These are phyloP conservation scores for Eupsilia transversa DNA, from an alignment of 2,888 invertebrate species.

Conservation along the genomic window DNA sequence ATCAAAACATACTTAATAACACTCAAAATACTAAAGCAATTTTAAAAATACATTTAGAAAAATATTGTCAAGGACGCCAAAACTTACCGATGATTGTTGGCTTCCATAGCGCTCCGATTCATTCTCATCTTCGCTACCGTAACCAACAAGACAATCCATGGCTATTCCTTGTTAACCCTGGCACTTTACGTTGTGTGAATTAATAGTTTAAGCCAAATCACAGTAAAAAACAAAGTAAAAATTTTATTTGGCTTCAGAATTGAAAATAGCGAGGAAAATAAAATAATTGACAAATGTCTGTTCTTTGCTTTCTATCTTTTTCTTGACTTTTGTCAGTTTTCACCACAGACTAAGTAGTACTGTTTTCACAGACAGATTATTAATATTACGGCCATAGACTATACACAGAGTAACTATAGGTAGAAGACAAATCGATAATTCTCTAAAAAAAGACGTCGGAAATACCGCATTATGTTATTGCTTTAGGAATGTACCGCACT, in stretches of 20 bases:
- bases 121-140: constrained; percentile 95
- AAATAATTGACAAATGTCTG: constrained; percentile 30
- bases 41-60: not conserved
- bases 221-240: constrained; percentile 14
- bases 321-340: not conserved
- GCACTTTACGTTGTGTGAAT: constrained; percentile 4
- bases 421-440: too few species aligned
- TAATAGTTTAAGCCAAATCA: constrained; percentile 14
- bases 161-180: constrained; percentile 27
- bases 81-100: constrained; percentile 82
- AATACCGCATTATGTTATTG: too few species aligned
- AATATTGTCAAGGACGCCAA: constrained; percentile 70
- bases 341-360: too few species aligned
- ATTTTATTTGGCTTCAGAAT: not conserved
- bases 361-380: not conserved
- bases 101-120: constrained; percentile 86
- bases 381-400: too few species aligned
- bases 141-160: constrained; percentile 95
- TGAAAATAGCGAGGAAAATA: constrained; percentile 33
- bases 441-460: too few species aligned
- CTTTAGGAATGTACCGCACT: too few species aligned
- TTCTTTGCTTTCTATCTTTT: not conserved
- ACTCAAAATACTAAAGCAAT: constrained; percentile 12
- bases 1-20: constrained; percentile 37
- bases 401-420: too few species aligned